A percentile compares a stretch with the other conserved stretches of the same genome.
phyloP scores from a whole-genome alignment of 2,113 vertebrate species.

The Lynx canadensis region DNA sequence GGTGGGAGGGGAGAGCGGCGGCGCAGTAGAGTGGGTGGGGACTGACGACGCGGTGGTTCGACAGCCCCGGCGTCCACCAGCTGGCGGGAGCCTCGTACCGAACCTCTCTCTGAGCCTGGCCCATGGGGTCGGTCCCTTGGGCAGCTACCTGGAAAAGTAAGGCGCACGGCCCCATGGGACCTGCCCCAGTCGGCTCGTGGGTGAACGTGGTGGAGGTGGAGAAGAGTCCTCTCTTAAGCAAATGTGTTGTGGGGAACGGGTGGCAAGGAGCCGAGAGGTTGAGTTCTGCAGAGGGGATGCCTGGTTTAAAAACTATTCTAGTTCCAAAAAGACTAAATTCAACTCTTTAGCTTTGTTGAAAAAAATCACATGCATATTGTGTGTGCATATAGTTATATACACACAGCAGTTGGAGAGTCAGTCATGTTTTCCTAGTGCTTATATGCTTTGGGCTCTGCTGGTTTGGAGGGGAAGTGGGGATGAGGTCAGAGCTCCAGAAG shows the following conservation, averaged over 20 bases:
- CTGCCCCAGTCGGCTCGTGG: neutral
- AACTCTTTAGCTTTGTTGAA: neutral
- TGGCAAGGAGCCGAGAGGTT: neutral
- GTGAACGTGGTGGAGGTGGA: neutral
- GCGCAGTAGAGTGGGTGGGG: neutral
- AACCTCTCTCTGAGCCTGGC: neutral
- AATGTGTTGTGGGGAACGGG: neutral
- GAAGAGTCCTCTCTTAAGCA: neutral
- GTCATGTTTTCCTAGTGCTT: neutral
- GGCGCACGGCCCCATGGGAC: neutral
- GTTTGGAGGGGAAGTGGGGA: neutral
- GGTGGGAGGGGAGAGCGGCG: neutral
- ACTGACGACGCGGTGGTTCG: neutral
- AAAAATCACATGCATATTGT: accelerated
- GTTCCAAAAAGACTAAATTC: neutral
- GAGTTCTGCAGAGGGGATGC: neutral
- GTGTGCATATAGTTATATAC: accelerated
- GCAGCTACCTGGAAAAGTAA: neutral
- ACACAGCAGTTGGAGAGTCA: neutral
- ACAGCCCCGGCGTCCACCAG: neutral
- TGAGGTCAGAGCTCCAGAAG: neutral
- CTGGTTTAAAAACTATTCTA: neutral
- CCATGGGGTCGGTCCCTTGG: neutral
- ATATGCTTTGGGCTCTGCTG: neutral
- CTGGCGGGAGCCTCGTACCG: neutral